A percentile compares a stretch with the other conserved stretches of the same genome.
Evolutionary conservation across 2,888 invertebrate genomes (phyloP).

Genomic region (Margaritifera margaritifera): DNA sequence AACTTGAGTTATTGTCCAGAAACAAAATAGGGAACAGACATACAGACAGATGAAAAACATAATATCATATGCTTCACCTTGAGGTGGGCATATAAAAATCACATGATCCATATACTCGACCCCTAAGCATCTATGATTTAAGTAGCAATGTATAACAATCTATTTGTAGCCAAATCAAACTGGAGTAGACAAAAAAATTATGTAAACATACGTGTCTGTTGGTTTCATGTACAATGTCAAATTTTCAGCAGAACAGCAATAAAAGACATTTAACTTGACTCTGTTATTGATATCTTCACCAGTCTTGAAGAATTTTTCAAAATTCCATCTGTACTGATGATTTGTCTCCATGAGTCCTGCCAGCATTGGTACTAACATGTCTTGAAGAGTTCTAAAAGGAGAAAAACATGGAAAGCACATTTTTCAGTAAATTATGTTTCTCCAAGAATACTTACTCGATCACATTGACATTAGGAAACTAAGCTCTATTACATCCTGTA

Average conservation of each 20-base stretch:
- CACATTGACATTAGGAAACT: no score
- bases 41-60: no score
- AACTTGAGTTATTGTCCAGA: no score
- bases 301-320: constrained; percentile 48
- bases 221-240: constrained; percentile 45
- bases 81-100: no score
- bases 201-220: constrained; percentile 42
- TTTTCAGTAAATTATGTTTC: no score
- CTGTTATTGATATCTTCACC: constrained; percentile 37
- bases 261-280: constrained; percentile 38
- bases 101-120: no score
- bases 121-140: no score
- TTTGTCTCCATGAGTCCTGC: constrained; percentile 58
- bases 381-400: constrained; percentile 45
- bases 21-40: no score
- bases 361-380: constrained; percentile 45
- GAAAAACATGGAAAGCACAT: background rate
- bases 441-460: no score
- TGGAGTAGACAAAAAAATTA: background rate
- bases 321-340: constrained; percentile 39
- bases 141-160: background rate
- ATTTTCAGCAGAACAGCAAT: constrained; percentile 29
- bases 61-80: no score
- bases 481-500: no score
- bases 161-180: background rate